Conservation (phyloP, 2,888 invertebrate species). For the Hermaeophaga mercurialis region DNA sequence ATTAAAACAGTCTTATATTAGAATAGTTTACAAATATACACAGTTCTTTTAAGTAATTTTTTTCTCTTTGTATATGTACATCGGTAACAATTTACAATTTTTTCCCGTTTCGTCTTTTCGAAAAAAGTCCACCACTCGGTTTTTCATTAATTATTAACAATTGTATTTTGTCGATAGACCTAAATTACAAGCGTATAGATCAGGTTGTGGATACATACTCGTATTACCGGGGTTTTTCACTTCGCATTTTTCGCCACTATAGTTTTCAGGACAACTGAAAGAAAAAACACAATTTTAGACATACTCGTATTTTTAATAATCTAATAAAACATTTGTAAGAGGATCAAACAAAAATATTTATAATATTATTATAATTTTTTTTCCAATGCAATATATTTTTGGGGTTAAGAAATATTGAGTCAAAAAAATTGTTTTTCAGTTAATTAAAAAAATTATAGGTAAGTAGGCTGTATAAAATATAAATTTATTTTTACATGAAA, state of each 20-base stretch:
- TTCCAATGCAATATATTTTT: no score
- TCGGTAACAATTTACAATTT: conserved; percentile 47
- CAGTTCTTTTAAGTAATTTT: conserved; percentile 17
- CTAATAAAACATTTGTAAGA: no score
- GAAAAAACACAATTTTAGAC: no score
- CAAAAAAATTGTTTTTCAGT: no score
- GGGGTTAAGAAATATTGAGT: no score
- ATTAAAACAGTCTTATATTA: conserved; percentile 53
- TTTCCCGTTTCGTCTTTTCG: conserved; percentile 27
- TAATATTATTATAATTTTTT: no score
- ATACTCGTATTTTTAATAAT: no score
- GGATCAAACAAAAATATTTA: no score
- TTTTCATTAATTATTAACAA: conserved; percentile 67
- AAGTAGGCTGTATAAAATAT: no score
- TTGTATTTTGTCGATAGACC: conserved; percentile 78
- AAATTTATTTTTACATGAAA: no score
- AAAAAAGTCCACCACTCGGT: conserved; percentile 37
- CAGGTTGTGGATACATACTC: conserved; percentile 73
- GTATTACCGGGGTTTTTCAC: conserved; percentile 76
- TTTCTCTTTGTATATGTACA: conserved; percentile 44
- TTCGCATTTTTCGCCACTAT: conserved; percentile 79
- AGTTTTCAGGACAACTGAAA: conserved; percentile 80
- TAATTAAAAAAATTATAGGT: no score
- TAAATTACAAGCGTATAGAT: conserved; percentile 76
- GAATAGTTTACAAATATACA: conserved; percentile 53